A percentile compares a stretch with the other conserved stretches of the same genome.
phyloP scores from a whole-genome alignment of 2,113 vertebrate genomes.

The Machaerirhynchus nigripectus region DNA sequence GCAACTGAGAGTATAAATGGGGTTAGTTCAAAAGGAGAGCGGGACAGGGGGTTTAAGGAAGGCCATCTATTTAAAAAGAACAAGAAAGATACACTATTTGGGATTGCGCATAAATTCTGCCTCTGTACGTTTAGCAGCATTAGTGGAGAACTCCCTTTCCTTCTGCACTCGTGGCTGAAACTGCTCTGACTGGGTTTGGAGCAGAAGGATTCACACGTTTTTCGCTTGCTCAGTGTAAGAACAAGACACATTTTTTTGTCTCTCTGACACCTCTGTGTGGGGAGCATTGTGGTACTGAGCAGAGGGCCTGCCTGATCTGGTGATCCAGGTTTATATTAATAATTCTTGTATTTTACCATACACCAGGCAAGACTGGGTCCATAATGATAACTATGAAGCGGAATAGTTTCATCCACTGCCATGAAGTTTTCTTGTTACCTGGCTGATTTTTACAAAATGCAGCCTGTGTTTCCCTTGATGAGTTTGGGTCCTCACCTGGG shows the following conservation, averaged over 20 bases:
- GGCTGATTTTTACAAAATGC: constrained; percentile 48
- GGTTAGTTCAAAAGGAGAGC: neutral
- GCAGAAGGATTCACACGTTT: neutral
- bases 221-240: neutral
- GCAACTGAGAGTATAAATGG: neutral
- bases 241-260: neutral
- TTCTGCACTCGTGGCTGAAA: neutral
- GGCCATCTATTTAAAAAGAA: neutral
- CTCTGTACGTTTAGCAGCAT: neutral
- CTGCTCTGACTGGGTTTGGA: neutral
- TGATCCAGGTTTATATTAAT: neutral
- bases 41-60: neutral
- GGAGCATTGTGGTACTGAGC: neutral
- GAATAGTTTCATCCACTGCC: neutral
- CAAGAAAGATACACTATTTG: neutral
- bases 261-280: neutral
- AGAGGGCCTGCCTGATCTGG: neutral
- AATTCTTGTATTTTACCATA: neutral
- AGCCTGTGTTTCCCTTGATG: constrained; percentile 37
- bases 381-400: neutral
- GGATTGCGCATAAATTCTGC: neutral
- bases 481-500: constrained; percentile 55
- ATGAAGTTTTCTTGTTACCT: constrained; percentile 21
- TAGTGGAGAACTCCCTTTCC: neutral
- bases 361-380: neutral